phyloP scores from a whole-genome alignment of 2,888 invertebrate genomes.

The Parnassius glacialis region DNA sequence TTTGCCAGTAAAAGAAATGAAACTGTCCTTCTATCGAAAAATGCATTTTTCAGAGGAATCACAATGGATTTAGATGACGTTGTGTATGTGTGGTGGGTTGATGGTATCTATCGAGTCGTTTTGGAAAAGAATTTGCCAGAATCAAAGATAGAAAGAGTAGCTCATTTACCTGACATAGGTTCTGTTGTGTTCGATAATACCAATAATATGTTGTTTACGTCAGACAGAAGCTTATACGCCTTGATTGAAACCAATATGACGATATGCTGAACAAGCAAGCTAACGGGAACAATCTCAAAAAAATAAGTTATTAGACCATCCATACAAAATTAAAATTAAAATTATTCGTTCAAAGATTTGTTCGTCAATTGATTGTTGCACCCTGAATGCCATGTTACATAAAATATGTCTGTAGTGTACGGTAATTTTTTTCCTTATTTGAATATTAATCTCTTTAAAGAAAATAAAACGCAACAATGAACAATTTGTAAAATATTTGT shows the following conservation, averaged over 20 bases:
- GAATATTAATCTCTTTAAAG: no score
- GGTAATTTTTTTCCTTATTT: no score
- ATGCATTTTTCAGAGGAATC: conserved; percentile 62
- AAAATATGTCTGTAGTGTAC: no score
- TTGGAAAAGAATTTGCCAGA: conserved; percentile 46
- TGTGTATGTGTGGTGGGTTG: conserved; percentile 69
- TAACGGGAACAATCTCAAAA: no score
- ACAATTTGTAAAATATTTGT: no score
- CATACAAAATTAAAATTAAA: no score
- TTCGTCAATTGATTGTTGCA: no score
- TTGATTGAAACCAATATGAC: conserved; percentile 41
- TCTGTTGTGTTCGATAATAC: conserved; percentile 62
- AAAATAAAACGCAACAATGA: no score
- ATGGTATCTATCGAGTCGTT: conserved; percentile 60
- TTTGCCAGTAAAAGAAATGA: conserved; percentile 50
- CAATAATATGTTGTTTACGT: conserved; percentile 61
- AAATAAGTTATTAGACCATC: no score
- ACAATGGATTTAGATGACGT: conserved; percentile 56
- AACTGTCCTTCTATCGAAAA: conserved; percentile 50
- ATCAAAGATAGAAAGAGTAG: conserved; percentile 51
- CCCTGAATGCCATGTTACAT: no score
- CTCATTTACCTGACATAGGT: conserved; percentile 50
- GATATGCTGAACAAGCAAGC: conserved; percentile 28
- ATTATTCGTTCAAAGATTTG: no score
- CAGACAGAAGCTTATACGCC: conserved; percentile 48